These are phyloP conservation scores for Marisa cornuarietis DNA, from an alignment of 1,140 invertebrate species.

Conservation along the genomic window DNA sequence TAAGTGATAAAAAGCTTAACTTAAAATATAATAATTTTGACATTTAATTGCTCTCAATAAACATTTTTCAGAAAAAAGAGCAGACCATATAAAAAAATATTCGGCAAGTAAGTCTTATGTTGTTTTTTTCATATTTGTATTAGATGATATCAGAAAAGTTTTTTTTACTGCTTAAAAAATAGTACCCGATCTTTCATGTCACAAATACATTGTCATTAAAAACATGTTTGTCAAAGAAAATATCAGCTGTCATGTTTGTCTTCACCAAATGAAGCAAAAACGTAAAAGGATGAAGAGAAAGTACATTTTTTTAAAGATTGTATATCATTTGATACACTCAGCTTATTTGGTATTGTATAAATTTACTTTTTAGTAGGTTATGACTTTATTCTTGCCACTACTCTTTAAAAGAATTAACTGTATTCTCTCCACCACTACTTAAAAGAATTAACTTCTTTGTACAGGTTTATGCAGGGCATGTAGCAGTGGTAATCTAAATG, in stretches of 20 bases:
- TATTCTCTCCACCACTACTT: neutral
- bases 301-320: neutral
- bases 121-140: neutral
- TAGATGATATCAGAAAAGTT: neutral
- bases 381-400: no score
- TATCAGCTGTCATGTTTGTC: no score
- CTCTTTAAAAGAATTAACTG: neutral
- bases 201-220: no score
- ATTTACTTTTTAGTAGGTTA: neutral
- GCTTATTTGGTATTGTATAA: neutral
- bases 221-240: no score
- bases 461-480: slow-evolving; percentile 43
- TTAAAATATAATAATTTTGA: no score
- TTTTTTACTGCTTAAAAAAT: neutral
- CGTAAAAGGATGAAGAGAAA: neutral
- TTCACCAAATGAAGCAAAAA: no score
- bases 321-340: neutral
- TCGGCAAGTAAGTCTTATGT: slow-evolving; percentile 26
- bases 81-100: slow-evolving; percentile 6
- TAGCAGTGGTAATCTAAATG: slow-evolving; percentile 28
- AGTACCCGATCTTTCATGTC: no score
- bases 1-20: no score
- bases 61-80: slow-evolving; percentile 28
- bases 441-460: neutral
- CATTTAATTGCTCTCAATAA: neutral